Evolutionary conservation across 2,113 vertebrate genomes (phyloP).

Genomic region (Nanorana parkeri): DNA sequence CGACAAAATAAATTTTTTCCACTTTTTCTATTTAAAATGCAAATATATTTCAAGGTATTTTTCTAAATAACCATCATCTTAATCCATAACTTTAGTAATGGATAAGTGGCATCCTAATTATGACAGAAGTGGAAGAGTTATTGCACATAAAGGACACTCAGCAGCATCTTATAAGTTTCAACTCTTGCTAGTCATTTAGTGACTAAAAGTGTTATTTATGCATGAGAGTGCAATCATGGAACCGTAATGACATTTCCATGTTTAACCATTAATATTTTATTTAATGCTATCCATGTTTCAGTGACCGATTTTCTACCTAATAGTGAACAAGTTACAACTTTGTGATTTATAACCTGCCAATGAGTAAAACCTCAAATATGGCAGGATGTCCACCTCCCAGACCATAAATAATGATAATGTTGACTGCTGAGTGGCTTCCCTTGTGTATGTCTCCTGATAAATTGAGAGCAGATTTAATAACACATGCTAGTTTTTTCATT

Average conservation of each 20-base stretch:
- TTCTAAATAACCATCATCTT: neutral
- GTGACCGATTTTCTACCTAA: neutral
- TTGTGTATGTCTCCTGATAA: neutral
- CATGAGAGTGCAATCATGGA: neutral
- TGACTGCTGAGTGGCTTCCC: conserved; percentile 12
- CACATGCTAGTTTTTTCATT: conserved; percentile 37
- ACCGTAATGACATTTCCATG: neutral
- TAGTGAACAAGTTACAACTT: conserved; percentile 12
- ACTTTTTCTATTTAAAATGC: too few relatives aligned
- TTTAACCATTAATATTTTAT: conserved; percentile 29
- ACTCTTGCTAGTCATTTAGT: too few relatives aligned
- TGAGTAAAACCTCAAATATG: conserved; percentile 6
- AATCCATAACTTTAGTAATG: neutral
- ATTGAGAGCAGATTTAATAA: conserved; percentile 24
- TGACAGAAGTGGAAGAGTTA: neutral
- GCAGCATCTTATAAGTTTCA: too few relatives aligned
- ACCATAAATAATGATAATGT: conserved; percentile 8
- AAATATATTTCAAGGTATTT: too few relatives aligned
- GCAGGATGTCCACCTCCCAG: conserved; percentile 2
- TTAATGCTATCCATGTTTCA: neutral
- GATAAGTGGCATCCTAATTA: neutral
- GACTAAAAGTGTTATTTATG: too few relatives aligned
- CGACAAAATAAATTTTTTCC: too few relatives aligned
- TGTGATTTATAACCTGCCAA: conserved; percentile 18
- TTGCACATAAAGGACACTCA: neutral